phyloP scores from a whole-genome alignment of 2,113 vertebrate species.

The Agelaius tricolor region DNA sequence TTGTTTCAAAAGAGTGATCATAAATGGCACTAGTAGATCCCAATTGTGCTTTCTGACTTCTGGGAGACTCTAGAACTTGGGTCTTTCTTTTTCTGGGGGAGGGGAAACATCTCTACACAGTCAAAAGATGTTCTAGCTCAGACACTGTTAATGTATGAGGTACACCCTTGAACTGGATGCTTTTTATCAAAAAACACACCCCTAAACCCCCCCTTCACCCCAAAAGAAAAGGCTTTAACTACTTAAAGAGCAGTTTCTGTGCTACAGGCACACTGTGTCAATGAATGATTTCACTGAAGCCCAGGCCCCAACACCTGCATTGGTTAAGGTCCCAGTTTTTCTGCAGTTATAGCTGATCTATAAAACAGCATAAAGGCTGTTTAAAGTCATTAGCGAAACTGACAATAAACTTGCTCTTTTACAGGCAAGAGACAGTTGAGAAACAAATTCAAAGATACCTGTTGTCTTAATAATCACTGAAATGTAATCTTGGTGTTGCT shows the following conservation, averaged over 20 bases:
- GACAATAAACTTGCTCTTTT: not conserved
- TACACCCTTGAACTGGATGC: not conserved
- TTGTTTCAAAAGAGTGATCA: not conserved
- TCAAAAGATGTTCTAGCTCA: not conserved
- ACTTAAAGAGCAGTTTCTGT: not conserved
- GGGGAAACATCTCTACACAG: not conserved
- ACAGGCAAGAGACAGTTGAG: not conserved
- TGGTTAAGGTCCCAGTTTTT: not conserved
- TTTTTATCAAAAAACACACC: accelerated
- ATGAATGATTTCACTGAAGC: not conserved
- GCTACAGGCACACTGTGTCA: not conserved
- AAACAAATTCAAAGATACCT: slow-evolving; percentile 1
- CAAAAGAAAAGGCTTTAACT: not conserved
- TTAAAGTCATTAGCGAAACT: not conserved
- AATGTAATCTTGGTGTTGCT: not conserved
- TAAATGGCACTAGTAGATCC: not conserved
- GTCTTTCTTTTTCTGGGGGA: not conserved
- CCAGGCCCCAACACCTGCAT: not conserved
- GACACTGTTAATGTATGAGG: not conserved
- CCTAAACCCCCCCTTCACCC: not conserved
- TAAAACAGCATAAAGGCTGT: not conserved
- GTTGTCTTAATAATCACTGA: slow-evolving; percentile 2
- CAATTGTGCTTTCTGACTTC: not conserved
- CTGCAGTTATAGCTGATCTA: not conserved
- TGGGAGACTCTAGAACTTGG: not conserved